A percentile compares a stretch with the other conserved stretches of the same genome.
Conservation (phyloP, 2,113 vertebrate species). For the Phalacrocorax brasilianus region DNA sequence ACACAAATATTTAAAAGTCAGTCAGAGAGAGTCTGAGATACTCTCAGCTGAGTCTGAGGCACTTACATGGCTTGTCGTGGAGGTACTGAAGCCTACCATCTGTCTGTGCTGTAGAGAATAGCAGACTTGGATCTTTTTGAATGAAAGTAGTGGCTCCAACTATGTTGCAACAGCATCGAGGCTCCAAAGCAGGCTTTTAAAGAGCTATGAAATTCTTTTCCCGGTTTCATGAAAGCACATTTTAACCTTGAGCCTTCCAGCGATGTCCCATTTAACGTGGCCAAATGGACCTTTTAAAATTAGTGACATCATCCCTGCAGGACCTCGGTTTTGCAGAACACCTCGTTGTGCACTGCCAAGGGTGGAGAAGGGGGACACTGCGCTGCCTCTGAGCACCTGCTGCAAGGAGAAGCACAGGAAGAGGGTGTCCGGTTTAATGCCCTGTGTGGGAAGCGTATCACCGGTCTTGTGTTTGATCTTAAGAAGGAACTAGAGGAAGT, state of each 20-base stretch:
- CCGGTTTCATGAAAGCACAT: neutral
- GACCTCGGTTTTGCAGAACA: neutral
- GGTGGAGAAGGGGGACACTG: neutral
- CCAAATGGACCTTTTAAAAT: neutral
- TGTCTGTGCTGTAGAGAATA: neutral
- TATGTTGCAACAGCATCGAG: neutral
- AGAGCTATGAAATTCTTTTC: neutral
- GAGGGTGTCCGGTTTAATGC: neutral
- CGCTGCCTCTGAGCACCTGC: neutral
- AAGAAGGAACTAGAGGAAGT: neutral
- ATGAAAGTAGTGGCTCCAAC: slow-evolving; percentile 3
- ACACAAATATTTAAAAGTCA: neutral
- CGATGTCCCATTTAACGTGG: neutral
- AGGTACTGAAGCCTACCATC: neutral
- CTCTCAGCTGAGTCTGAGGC: neutral
- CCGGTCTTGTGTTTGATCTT: neutral
- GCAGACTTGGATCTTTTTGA: neutral
- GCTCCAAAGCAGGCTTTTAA: neutral
- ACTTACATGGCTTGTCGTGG: neutral
- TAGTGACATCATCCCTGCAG: neutral
- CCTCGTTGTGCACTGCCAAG: neutral
- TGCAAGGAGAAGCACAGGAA: neutral
- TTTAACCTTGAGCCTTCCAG: neutral
- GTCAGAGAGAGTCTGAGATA: neutral
- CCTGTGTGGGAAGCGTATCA: neutral